Percentiles rank a stretch among this genome's conserved stretches.
Evolutionary conservation across 2,797 vertebrate genomes (phyloP).

Genomic region (Scolopax rusticola): DNA sequence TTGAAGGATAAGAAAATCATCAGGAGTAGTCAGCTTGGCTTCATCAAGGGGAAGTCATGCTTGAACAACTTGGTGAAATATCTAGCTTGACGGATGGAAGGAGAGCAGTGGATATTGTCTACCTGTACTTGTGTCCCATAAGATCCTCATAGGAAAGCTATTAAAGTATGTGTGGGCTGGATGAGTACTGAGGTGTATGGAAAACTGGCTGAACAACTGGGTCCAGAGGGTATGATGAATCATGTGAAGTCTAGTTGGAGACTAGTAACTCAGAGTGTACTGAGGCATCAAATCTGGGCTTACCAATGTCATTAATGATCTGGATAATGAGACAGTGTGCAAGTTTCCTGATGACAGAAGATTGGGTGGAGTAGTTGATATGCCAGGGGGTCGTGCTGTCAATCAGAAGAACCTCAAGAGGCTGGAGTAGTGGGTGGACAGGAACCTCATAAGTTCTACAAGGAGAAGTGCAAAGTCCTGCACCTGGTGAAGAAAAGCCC

Average conservation of each 20-base stretch:
- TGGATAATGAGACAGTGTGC: background rate
- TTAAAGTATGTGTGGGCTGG: background rate
- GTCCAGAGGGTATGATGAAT: background rate
- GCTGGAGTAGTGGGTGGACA: background rate
- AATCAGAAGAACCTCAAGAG: background rate
- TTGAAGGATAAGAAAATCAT: background rate
- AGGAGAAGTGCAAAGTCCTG: background rate
- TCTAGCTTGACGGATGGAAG: background rate
- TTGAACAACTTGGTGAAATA: background rate
- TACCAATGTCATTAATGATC: background rate
- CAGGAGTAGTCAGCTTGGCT: background rate
- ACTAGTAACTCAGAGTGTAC: background rate
- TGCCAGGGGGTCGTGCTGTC: rapidly evolving
- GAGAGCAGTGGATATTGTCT: background rate
- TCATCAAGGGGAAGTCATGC: background rate
- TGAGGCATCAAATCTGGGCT: rapidly evolving
- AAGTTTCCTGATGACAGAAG: background rate
- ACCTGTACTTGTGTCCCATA: rapidly evolving
- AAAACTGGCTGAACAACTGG: background rate
- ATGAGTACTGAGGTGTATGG: background rate
- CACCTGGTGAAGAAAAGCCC: background rate
- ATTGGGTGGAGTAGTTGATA: background rate
- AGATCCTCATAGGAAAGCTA: background rate
- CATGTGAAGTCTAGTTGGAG: background rate
- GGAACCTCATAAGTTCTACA: background rate